Conservation (phyloP, 2,888 invertebrate genomes). For the Sphaeridia pumilis region DNA sequence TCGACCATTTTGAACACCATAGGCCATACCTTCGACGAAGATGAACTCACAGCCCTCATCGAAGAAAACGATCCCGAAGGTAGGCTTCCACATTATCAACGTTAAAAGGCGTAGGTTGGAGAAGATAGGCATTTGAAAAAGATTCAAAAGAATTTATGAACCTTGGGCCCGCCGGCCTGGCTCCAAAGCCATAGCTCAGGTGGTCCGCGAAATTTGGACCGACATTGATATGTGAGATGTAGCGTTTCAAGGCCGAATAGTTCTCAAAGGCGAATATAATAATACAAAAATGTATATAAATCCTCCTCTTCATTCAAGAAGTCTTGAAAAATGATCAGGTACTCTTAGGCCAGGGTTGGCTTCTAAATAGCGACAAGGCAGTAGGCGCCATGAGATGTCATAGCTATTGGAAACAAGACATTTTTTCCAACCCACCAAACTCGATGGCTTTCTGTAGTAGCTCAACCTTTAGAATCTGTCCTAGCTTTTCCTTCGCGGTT, state of each 20-base stretch:
- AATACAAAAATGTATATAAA: not conserved
- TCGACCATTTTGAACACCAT: slow-evolving; percentile 86
- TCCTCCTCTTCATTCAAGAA: not conserved
- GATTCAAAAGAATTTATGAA: not conserved
- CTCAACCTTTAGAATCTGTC: not conserved
- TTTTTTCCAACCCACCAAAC: too few species aligned
- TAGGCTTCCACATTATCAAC: slow-evolving; percentile 37
- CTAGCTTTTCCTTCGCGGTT: not conserved
- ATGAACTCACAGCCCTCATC: slow-evolving; percentile 76
- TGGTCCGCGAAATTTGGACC: not conserved
- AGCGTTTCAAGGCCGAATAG: not conserved
- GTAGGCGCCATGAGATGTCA: not conserved
- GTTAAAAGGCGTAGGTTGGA: too few species aligned
- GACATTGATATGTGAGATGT: not conserved
- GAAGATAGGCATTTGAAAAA: not conserved
- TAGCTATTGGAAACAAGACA: too few species aligned
- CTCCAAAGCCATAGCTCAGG: not conserved
- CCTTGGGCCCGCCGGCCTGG: not conserved
- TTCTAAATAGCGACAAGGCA: too few species aligned
- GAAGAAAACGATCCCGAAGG: slow-evolving; percentile 84
- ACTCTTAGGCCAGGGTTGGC: too few species aligned
- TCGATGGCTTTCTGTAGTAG: too few species aligned
- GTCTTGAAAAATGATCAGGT: too few species aligned
- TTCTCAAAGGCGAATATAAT: not conserved
- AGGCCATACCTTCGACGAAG: slow-evolving; percentile 88